Conservation (phyloP, 2,888 invertebrate genomes). For the Myopa testacea region DNA sequence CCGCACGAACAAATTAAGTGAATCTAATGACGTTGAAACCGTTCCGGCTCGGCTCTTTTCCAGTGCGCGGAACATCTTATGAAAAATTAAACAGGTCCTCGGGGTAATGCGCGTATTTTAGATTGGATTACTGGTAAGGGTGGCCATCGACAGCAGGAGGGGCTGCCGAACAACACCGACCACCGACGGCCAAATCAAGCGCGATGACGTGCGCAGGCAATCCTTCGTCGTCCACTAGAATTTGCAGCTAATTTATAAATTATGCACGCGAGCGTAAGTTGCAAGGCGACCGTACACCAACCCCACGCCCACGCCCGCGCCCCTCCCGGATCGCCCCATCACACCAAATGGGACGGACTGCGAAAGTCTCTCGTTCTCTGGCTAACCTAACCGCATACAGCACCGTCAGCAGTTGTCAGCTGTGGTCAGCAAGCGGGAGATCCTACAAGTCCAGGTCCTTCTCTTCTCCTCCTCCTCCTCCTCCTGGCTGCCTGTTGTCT, state of each 20-base stretch:
- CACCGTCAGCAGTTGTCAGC: neutral
- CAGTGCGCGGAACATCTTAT: conserved; percentile 53
- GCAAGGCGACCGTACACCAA: neutral
- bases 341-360: too few relatives aligned
- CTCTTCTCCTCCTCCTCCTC: neutral
- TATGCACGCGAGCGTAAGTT: conserved; percentile 27
- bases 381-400: conserved; percentile 4
- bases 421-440: conserved; percentile 21
- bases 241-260: conserved; percentile 38
- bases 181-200: conserved; percentile 30
- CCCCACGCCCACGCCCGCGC: neutral
- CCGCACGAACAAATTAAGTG: conserved; percentile 26
- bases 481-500: neutral
- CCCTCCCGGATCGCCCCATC: too few relatives aligned
- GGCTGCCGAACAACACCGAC: neutral
- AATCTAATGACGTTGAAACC: conserved; percentile 22
- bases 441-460: neutral
- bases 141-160: neutral
- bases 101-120: conserved; percentile 54
- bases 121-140: conserved; percentile 27
- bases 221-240: conserved; percentile 12
- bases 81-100: conserved; percentile 67
- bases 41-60: neutral
- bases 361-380: neutral
- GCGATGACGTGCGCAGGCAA: conserved; percentile 15